phyloP scores from a whole-genome alignment of 2,888 invertebrate species.

The Flabesymbios commensalis region DNA sequence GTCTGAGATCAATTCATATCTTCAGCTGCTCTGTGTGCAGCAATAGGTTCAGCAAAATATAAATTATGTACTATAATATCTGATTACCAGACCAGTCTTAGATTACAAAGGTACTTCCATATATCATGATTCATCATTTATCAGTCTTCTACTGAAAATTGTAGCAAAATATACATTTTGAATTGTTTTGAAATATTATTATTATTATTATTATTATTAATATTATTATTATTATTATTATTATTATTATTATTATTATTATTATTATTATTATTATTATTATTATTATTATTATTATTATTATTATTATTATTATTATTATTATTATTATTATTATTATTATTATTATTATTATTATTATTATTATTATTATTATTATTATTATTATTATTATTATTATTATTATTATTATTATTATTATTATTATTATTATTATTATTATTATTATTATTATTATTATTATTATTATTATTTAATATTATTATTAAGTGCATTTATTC shows the following conservation, averaged over 20 bases:
- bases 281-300: conserved; percentile 1
- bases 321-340: not conserved
- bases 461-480: not conserved
- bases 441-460: conserved; percentile 1
- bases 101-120: too few relatives aligned
- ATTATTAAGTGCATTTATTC: not conserved
- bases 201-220: conserved; percentile 9
- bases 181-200: not conserved
- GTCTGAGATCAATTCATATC: too few relatives aligned
- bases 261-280: conserved; percentile 10
- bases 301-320: not conserved
- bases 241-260: conserved; percentile 13
- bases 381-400: conserved; percentile 12
- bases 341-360: not conserved
- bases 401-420: conserved; percentile 8
- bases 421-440: conserved; percentile 10
- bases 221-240: conserved; percentile 13
- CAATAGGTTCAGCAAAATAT: too few relatives aligned
- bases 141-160: too few relatives aligned
- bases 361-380: conserved; percentile 5
- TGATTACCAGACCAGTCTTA: not conserved
- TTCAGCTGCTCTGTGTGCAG: too few relatives aligned
- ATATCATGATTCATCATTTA: too few relatives aligned
- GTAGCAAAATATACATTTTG: too few relatives aligned
- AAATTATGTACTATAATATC: not conserved